Conservation (phyloP, 2,888 invertebrate species). For the Epirrita christyi region DNA sequence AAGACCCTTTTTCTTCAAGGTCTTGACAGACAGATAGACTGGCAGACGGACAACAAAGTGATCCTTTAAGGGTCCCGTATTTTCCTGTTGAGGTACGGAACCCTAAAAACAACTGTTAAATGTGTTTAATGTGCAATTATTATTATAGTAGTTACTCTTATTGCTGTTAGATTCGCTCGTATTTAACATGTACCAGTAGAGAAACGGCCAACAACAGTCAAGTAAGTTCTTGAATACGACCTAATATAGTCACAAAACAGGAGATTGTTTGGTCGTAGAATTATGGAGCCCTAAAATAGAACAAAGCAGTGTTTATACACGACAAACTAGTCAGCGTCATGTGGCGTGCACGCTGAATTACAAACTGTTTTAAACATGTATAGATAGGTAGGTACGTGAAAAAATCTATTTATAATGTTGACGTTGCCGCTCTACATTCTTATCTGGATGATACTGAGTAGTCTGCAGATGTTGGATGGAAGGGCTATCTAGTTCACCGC, state of each 20-base stretch:
- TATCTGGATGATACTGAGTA: conserved; percentile 70
- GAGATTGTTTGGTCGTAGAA: conserved; percentile 44
- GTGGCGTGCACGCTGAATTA: conserved; percentile 64
- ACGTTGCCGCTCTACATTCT: conserved; percentile 78
- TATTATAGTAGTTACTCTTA: no score
- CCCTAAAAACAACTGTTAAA: no score
- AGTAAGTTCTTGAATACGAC: neutral
- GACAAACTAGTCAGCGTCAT: conserved; percentile 60
- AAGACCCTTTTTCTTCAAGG: no score
- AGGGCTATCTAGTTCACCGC: conserved; percentile 26
- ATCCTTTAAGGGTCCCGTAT: no score
- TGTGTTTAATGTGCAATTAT: no score
- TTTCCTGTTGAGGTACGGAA: no score
- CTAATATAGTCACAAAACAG: conserved; percentile 27
- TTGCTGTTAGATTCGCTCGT: no score
- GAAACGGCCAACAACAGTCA: no score
- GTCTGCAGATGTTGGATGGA: conserved; percentile 58
- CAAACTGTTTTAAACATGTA: conserved; percentile 41
- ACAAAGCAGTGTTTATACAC: conserved; percentile 53
- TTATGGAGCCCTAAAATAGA: conserved; percentile 53
- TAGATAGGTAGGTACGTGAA: conserved; percentile 60
- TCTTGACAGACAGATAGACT: no score
- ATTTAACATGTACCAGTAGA: no score
- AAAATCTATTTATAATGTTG: conserved; percentile 82
- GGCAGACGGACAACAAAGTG: no score